A percentile compares a stretch with the other conserved stretches of the same genome.
Evolutionary conservation across 2,888 invertebrate species (phyloP).

Genomic region (Pachydiplax longipennis): DNA sequence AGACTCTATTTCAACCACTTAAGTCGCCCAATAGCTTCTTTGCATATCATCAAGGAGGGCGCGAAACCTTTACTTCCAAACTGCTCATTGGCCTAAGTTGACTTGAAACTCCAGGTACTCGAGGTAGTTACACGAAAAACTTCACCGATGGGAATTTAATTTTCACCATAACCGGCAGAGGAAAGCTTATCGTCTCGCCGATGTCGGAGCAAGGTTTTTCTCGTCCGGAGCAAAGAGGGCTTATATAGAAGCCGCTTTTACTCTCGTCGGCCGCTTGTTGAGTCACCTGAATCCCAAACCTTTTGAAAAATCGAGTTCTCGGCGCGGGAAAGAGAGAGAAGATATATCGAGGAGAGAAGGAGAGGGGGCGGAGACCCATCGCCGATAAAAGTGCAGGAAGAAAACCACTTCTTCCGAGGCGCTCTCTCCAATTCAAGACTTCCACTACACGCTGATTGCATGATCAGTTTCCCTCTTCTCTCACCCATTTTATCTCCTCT

Average conservation of each 20-base stretch:
- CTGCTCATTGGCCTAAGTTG: no score
- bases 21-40: no score
- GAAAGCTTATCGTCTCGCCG: not conserved
- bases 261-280: constrained; percentile 24
- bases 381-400: not conserved
- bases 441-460: not conserved
- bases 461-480: not conserved
- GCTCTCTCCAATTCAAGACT: constrained; percentile 17
- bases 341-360: not conserved
- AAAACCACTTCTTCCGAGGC: not conserved
- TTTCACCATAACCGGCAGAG: not conserved
- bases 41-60: no score
- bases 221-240: not conserved
- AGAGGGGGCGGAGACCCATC: not conserved
- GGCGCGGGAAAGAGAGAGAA: not conserved
- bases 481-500: constrained; percentile 15
- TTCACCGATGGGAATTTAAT: not conserved
- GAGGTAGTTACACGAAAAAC: not conserved
- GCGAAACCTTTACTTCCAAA: no score
- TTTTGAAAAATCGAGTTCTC: constrained; percentile 35
- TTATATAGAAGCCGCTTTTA: constrained; percentile 20
- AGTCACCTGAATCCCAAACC: constrained; percentile 36
- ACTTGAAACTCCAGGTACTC: not conserved
- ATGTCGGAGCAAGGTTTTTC: not conserved
- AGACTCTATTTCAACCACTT: no score